phyloP scores from a whole-genome alignment of 2,113 vertebrate species.

The Glaucomys volans region DNA sequence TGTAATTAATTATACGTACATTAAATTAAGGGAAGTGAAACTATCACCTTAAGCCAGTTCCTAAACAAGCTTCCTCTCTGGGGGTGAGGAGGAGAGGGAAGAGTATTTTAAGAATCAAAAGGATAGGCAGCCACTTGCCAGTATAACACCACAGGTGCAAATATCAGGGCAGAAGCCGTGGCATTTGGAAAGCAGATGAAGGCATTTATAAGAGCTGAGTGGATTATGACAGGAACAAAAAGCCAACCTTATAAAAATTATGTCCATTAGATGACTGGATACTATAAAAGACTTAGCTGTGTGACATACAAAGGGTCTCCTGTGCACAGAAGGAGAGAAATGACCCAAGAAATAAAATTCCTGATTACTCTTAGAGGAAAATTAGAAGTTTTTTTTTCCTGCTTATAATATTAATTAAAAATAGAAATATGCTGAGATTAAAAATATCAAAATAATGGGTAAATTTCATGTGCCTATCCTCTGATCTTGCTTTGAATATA shows the following conservation, averaged over 20 bases:
- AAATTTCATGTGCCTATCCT: background rate
- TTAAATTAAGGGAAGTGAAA: background rate
- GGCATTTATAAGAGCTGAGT: background rate
- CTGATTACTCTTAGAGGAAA: background rate
- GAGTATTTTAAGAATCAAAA: slow-evolving; percentile 15
- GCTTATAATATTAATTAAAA: slow-evolving; percentile 22
- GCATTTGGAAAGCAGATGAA: background rate
- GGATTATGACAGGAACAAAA: slow-evolving; percentile 37
- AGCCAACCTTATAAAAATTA: slow-evolving; percentile 27
- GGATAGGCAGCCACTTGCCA: background rate
- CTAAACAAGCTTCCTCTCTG: background rate
- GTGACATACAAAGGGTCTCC: background rate
- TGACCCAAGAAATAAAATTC: slow-evolving; percentile 6
- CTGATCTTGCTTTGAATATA: slow-evolving; percentile 13
- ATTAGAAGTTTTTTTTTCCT: background rate
- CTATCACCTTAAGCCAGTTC: background rate
- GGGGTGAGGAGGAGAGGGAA: background rate
- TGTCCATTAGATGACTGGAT: background rate
- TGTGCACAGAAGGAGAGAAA: background rate
- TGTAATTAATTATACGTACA: background rate
- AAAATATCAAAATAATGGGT: background rate
- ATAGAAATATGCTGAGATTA: background rate
- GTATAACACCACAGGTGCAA: background rate
- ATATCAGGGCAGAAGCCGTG: background rate
- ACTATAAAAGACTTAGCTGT: background rate